A percentile compares a stretch with the other conserved stretches of the same genome.
Conservation (phyloP, 1,140 invertebrate genomes). For the Drosophila tropicalis region DNA sequence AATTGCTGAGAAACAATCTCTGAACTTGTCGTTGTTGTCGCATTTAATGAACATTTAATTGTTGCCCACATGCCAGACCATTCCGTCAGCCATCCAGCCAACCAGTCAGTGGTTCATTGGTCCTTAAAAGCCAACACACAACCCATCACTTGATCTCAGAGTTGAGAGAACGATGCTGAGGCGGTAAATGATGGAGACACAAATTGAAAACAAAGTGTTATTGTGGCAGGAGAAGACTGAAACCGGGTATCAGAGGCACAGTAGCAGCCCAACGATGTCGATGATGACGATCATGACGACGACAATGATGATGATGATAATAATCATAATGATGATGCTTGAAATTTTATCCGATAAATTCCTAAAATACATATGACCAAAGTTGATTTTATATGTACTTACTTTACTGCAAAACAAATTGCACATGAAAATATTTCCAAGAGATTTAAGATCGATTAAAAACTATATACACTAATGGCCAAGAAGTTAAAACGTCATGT, state of each 20-base stretch:
- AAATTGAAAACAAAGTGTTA: constrained; percentile 70
- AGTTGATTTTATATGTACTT: neutral
- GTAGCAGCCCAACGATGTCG: constrained; percentile 17
- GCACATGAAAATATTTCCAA: too few species aligned
- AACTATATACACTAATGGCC: neutral
- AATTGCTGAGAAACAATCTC: constrained; percentile 66
- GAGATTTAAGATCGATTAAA: too few species aligned
- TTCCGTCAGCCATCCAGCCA: constrained; percentile 28
- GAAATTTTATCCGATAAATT: constrained; percentile 19
- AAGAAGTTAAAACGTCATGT: too few species aligned
- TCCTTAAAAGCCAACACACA: too few species aligned
- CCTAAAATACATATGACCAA: constrained; percentile 18
- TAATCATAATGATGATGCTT: neutral
- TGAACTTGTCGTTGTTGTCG: constrained; percentile 53
- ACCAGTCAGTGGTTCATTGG: neutral
- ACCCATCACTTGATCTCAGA: neutral
- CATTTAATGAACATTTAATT: constrained; percentile 77
- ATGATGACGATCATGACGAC: neutral
- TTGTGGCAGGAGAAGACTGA: constrained; percentile 48
- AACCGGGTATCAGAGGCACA: constrained; percentile 23
- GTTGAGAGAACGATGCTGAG: neutral
- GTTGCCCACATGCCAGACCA: constrained; percentile 58
- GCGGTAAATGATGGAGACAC: constrained; percentile 24
- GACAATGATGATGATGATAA: neutral
- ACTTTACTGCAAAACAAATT: neutral